Base-by-base conservation (phyloP, 2,888 invertebrate species). In the Erebia ligea region DNA sequence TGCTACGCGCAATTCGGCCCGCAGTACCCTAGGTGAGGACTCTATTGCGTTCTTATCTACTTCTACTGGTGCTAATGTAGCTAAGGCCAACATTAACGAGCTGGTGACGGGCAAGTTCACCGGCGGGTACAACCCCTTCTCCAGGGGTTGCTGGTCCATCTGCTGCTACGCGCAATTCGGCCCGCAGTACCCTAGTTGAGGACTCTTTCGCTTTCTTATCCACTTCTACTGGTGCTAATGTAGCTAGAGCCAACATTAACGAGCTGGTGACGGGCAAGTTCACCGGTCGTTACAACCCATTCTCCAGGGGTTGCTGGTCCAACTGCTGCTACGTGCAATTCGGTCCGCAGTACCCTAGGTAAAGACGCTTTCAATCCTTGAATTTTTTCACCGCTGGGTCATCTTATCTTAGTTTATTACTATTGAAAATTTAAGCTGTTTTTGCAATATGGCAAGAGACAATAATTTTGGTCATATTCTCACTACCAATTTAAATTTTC, bases 281-380 rank as follows among this genome's bases (percentile, higher is more conserved):
- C 52, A 52, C 52, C 17, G 52, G 52, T 8, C 17, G 52, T 1
- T 52, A 17, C 52, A 52, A 52, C 52, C 52, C 52, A 2, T 52
- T 52, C 52, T 52, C 52, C 17, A 52, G n/a, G 52, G 52, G 52
- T 17, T 52, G 52, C 52, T 52, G 52, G 52, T 52, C 52, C 52
- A 52, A 52, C 52, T 52, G 52, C 17, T 52, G 52, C 17, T 52
- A 52, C 52, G n/a, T 17, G 52, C 52, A 52, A 9, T 52, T 52
- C 52, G 52, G 52, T 1, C 52, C 52, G 13, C 52, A 52, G 40
- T 94, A 52, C 9, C 52, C 52, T 17, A 54, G 52, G 52, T 54
- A 9, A 52, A 17, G 52, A 52, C n/a, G 5, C 17, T 6, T 52
- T 52, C 6, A 17, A 8, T 54, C 9, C 10, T 54, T 17, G 45